phyloP scores from a whole-genome alignment of 2,797 vertebrate genomes.

The Notoglanidium macrostoma region DNA sequence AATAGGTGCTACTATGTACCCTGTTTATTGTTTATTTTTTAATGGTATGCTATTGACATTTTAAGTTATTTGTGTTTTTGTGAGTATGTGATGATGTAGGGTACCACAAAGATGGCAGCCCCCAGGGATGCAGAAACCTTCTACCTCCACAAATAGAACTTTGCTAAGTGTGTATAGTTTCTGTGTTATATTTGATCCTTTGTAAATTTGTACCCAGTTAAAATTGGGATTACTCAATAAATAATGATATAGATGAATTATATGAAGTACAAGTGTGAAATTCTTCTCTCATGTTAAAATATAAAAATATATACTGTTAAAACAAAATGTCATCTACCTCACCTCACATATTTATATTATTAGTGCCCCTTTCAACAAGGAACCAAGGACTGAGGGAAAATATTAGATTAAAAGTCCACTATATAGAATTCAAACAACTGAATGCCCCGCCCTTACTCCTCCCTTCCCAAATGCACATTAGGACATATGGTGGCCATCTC shows the following conservation, averaged over 20 bases:
- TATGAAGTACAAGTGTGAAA: not conserved
- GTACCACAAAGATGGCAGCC: not conserved
- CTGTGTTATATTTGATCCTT: not conserved
- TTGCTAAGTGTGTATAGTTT: not conserved
- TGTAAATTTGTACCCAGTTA: not conserved
- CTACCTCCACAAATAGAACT: not conserved
- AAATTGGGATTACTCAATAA: not conserved
- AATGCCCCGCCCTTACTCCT: no score
- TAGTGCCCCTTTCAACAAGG: not conserved
- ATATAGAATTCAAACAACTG: no score
- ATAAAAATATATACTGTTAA: not conserved
- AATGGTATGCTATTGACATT: constrained; percentile 13
- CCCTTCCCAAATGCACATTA: no score
- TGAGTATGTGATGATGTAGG: not conserved
- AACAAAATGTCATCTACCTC: not conserved
- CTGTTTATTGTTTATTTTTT: constrained; percentile 47
- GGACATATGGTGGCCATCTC: no score
- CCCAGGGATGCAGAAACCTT: not conserved
- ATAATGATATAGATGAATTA: not conserved
- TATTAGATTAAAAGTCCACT: not conserved
- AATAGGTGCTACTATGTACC: not conserved
- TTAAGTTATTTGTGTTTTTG: constrained; percentile 10
- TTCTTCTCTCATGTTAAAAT: not conserved
- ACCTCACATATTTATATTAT: not conserved
- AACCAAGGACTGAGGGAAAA: not conserved